These are phyloP conservation scores for Urophycis tenuis DNA, from an alignment of 2,797 vertebrate species.

Conservation along the genomic window DNA sequence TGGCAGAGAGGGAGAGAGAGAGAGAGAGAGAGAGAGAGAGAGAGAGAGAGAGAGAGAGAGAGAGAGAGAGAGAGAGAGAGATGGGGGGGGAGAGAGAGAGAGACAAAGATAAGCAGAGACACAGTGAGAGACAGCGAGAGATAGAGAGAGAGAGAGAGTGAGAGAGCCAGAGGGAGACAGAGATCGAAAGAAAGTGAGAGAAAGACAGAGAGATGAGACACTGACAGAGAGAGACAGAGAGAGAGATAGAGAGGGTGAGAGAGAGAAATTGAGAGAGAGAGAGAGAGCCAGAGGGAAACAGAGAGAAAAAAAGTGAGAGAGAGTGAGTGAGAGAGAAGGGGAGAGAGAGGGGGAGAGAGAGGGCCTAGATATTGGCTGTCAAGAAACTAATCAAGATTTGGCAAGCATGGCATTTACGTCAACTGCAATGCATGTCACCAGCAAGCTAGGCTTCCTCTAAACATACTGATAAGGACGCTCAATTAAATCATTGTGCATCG, in stretches of 20 bases:
- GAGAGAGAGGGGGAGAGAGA: background rate
- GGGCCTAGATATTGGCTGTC: background rate
- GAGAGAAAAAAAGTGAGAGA: background rate
- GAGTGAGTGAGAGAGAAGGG: background rate
- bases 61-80: too few relatives aligned
- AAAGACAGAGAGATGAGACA: background rate
- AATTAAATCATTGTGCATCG: background rate
- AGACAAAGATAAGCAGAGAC: too few relatives aligned
- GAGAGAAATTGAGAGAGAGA: too few relatives aligned
- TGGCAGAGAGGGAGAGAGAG: background rate
- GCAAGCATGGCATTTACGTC: background rate
- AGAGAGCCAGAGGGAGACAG: background rate
- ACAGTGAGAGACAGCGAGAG: too few relatives aligned
- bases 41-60: too few relatives aligned
- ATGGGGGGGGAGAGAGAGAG: too few relatives aligned
- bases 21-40: background rate
- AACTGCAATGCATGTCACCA: background rate
- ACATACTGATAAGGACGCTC: background rate
- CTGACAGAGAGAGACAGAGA: background rate
- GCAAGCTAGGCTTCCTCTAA: background rate
- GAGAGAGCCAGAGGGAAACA: constrained; percentile 1
- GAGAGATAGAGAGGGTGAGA: background rate
- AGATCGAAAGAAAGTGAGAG: background rate
- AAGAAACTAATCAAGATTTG: background rate
- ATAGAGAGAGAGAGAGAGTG: too few relatives aligned